phyloP scores from a whole-genome alignment of 2,888 invertebrate genomes.

The Aporophyla lueneburgensis region DNA sequence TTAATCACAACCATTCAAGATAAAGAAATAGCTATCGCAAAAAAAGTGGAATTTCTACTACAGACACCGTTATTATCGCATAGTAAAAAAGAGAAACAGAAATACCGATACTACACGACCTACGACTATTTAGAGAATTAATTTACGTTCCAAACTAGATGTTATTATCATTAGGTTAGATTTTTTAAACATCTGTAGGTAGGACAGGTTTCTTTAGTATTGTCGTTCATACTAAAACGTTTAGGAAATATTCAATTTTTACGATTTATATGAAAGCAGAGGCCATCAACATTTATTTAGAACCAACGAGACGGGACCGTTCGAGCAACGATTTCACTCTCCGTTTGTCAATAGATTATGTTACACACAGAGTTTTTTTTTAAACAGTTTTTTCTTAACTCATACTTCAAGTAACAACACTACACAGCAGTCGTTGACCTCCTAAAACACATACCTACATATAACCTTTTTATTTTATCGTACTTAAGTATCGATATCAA shows the following conservation, averaged over 20 bases:
- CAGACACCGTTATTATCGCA: slow-evolving; percentile 22
- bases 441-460: neutral
- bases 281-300: slow-evolving; percentile 24
- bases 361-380: neutral
- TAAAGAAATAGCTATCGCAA: neutral
- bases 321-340: neutral
- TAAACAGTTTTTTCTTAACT: neutral
- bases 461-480: neutral
- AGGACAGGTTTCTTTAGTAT: slow-evolving; percentile 17
- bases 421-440: neutral
- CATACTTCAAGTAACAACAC: neutral
- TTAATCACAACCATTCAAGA: slow-evolving; percentile 1
- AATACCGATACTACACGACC: neutral
- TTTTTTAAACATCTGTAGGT: neutral
- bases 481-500: neutral
- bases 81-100: slow-evolving; percentile 23
- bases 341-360: neutral
- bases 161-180: neutral
- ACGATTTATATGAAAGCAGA: slow-evolving; percentile 16
- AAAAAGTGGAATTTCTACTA: slow-evolving; percentile 32
- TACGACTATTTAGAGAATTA: neutral
- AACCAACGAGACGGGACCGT: slow-evolving; percentile 9
- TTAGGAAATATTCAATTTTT: slow-evolving; percentile 43
- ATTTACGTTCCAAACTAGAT: neutral
- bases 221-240: slow-evolving; percentile 28